A percentile compares a stretch with the other conserved stretches of the same genome.
Evolutionary conservation across 2,888 invertebrate species (phyloP).

Genomic region (Drosophila peninsularis): DNA sequence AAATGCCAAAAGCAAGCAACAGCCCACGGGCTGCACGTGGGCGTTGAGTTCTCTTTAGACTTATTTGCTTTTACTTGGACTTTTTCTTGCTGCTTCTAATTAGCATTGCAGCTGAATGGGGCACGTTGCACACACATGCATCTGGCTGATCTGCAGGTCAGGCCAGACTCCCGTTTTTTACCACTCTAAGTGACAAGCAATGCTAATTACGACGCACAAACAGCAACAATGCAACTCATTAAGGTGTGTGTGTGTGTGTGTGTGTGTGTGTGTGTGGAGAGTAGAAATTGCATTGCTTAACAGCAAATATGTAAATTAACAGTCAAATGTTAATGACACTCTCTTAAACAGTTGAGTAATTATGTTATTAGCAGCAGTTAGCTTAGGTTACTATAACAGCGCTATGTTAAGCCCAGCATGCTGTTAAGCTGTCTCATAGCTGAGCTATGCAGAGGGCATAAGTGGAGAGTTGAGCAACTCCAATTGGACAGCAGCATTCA

Average conservation of each 20-base stretch:
- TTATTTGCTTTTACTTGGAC: slow-evolving; percentile 4
- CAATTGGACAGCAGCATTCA: background rate
- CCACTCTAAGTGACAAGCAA: slow-evolving; percentile 46
- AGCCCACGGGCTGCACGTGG: slow-evolving; percentile 34
- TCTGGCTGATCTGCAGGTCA: slow-evolving; percentile 7
- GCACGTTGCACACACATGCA: slow-evolving; percentile 1
- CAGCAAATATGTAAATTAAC: background rate
- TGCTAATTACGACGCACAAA: slow-evolving; percentile 47
- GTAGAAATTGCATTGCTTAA: background rate
- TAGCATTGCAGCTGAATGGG: slow-evolving; percentile 37
- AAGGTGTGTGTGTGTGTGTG: too few relatives aligned
- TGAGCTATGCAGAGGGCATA: too few relatives aligned
- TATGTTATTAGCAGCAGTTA: slow-evolving; percentile 1
- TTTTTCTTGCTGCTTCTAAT: slow-evolving; percentile 34
- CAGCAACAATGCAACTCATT: slow-evolving; percentile 18
- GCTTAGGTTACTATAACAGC: background rate
- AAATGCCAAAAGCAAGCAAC: slow-evolving; percentile 27
- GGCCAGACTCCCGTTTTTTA: slow-evolving; percentile 18
- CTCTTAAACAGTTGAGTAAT: background rate
- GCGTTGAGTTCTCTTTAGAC: slow-evolving; percentile 27
- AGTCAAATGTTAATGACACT: background rate
- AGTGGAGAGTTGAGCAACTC: background rate
- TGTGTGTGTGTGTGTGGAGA: too few relatives aligned
- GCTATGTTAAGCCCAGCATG: background rate
- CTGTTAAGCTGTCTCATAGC: too few relatives aligned